These are phyloP conservation scores for Proctacanthus coquilletti DNA, from an alignment of 1,140 invertebrate genomes.

Conservation along the genomic window DNA sequence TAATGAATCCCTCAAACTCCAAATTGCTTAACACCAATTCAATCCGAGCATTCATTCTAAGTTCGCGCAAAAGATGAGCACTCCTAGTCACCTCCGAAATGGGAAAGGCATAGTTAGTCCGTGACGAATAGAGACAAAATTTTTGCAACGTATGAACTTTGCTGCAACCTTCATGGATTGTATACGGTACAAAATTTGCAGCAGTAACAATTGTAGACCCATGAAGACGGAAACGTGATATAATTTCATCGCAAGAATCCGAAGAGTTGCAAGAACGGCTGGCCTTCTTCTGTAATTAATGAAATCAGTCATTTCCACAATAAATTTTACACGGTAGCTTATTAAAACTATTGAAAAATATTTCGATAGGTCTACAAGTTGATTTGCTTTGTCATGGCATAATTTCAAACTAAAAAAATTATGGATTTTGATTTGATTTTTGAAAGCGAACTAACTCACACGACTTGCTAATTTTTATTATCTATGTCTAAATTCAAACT, in stretches of 20 bases:
- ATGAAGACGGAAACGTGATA: slow-evolving; percentile 23
- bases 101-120: slow-evolving; percentile 13
- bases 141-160: slow-evolving; percentile 10
- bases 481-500: too few species aligned
- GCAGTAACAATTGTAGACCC: slow-evolving; percentile 15
- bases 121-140: slow-evolving; percentile 16
- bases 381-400: too few species aligned
- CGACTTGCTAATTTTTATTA: too few species aligned
- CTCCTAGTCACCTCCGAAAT: slow-evolving; percentile 14
- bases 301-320: too few species aligned
- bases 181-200: slow-evolving; percentile 15
- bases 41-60: slow-evolving; percentile 15
- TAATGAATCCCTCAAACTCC: slow-evolving; percentile 15
- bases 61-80: slow-evolving; percentile 13
- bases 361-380: too few species aligned
- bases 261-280: too few species aligned
- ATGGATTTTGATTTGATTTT: background rate
- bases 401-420: background rate
- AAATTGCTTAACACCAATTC: slow-evolving; percentile 17
- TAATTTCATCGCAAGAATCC: slow-evolving; percentile 9
- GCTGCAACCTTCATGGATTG: slow-evolving; percentile 9
- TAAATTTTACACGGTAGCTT: too few species aligned
- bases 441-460: too few species aligned
- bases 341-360: too few species aligned
- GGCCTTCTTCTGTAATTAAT: too few species aligned